Evolutionary conservation across 2,797 vertebrate genomes (phyloP), one percentile per base, ranked within the genome.

Genomic region (Oceanodroma leucorhoa): DNA sequence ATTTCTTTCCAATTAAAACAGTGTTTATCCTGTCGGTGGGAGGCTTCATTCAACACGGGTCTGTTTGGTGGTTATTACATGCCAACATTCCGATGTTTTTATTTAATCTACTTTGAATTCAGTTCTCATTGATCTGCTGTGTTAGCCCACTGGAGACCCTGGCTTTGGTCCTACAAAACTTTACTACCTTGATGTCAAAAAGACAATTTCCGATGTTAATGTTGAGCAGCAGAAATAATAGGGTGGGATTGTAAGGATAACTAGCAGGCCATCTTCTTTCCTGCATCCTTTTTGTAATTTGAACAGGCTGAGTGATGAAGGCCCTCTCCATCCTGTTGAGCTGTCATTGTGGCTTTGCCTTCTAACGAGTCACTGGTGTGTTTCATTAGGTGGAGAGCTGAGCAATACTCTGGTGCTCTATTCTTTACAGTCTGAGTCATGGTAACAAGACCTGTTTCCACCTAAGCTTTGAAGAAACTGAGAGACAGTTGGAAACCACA

Each of bases 1-100:
- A 34, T 75, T 90, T 64, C 15, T 48, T 90, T 55, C 10, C 2
- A 4, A 10, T 73, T 82, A n/a, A 78, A 71, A 51, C 5, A 17
- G 46, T 76, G 34, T 6, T 83, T 72, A 89, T 53, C 14, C 32
- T 75, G 12, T 34, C 0, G 0, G 17, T 40, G n/a, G 21, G 12
- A 50, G 18, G 8, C 4, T 70, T 89, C 24, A 15, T 61, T 40
- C 32, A 41, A 26, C 12, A 1, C 0, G 1, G 29, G 6, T 32
- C n/a, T 79, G 6, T 46, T 10, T 57, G 38, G 22, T 85, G 67
- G 21, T 55, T 60, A 58, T 43, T 72, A 8, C 3, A 8, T 36
- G 9, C 19, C 26, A 67, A 2, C 1, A 0, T 54, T 66, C 9
- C 2, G 0, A 3, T 41, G 5, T n/a, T 83, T 78, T 8, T 87